These are phyloP conservation scores for Conchocele bisecta DNA, from an alignment of 2,888 invertebrate species.

Conservation along the genomic window DNA sequence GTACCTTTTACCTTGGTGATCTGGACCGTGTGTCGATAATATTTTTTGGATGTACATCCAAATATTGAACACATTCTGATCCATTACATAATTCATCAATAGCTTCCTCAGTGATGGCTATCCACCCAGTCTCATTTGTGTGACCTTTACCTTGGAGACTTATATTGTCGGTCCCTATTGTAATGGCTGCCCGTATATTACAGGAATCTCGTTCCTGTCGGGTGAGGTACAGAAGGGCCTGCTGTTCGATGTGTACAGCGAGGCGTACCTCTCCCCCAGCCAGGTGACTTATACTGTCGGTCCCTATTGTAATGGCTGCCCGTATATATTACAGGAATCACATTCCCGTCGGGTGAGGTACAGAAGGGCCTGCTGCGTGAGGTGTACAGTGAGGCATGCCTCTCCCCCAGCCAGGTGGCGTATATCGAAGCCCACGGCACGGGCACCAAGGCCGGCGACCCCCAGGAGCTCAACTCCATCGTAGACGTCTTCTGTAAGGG, in stretches of 20 bases:
- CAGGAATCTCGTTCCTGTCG: constrained; percentile 85
- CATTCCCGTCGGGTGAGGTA: constrained; percentile 86
- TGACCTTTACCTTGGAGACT: too few relatives aligned
- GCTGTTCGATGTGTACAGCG: constrained; percentile 90
- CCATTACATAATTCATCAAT: too few relatives aligned
- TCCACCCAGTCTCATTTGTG: too few relatives aligned
- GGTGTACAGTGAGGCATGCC: constrained; percentile 91
- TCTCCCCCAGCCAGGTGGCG: constrained; percentile 91
- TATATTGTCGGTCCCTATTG: neutral
- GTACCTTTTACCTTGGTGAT: too few relatives aligned
- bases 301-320: too few relatives aligned
- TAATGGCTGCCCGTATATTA: constrained; percentile 7
- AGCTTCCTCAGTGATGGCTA: too few relatives aligned
- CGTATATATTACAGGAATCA: constrained; percentile 81
- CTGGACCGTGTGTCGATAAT: too few relatives aligned
- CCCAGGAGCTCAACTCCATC: constrained; percentile 97
- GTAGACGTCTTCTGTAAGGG: constrained; percentile 86
- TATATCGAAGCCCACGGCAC: constrained; percentile 99
- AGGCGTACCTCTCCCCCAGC: constrained; percentile 91
- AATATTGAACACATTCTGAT: too few relatives aligned
- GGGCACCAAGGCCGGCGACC: constrained; percentile 97
- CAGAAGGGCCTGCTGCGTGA: constrained; percentile 88
- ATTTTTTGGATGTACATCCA: too few relatives aligned
- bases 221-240: constrained; percentile 88
- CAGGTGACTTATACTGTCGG: constrained; percentile 89